phyloP scores from a whole-genome alignment of 1,140 invertebrate species.

The Parasteatoda tepidariorum region DNA sequence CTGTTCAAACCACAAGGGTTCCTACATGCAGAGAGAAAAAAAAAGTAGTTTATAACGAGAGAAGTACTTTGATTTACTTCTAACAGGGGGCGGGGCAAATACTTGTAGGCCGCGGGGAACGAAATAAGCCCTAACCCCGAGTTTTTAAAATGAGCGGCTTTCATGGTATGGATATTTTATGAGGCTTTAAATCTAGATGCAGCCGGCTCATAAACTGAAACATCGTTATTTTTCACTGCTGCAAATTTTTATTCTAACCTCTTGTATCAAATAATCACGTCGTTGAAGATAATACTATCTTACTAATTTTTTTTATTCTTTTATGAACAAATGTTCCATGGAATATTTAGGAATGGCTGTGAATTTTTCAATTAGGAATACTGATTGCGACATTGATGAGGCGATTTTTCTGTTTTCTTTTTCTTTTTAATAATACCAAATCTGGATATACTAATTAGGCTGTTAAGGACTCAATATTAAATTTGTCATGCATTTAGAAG shows the following conservation, averaged over 20 bases:
- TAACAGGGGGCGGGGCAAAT: conserved; percentile 14
- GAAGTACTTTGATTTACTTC: conserved; percentile 9
- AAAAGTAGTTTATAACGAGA: background rate
- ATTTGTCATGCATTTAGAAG: no score
- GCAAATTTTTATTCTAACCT: background rate
- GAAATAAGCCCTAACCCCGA: background rate
- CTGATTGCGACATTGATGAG: no score
- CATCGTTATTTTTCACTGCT: background rate
- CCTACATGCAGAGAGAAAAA: no score
- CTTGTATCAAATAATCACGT: background rate
- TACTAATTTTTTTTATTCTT: no score
- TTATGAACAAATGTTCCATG: no score
- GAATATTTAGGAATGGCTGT: no score
- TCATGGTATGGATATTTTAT: background rate
- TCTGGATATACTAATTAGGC: no score
- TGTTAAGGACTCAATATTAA: no score
- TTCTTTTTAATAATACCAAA: no score
- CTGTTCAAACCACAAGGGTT: background rate
- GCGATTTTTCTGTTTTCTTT: no score
- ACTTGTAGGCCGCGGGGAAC: background rate
- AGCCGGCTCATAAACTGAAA: conserved; percentile 25
- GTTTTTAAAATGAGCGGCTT: conserved; percentile 1
- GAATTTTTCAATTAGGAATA: no score
- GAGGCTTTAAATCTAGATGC: conserved; percentile 22
- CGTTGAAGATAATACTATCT: no score